Base-by-base conservation (phyloP, 2,113 vertebrate genomes). In the Lethenteron reissneri region DNA sequence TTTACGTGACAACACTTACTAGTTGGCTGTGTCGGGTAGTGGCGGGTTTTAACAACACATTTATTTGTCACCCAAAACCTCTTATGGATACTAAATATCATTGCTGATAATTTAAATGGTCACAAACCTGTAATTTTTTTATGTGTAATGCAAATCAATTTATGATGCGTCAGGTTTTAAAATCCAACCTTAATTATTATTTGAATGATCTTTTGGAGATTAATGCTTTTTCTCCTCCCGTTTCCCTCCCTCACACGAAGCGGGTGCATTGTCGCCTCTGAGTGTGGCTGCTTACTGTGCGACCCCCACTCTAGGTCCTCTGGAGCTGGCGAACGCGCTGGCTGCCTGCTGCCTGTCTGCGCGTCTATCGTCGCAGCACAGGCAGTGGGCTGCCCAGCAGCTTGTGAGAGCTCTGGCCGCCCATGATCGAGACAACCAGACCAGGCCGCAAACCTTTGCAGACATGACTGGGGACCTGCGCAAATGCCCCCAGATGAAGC, bases 361-460 rank as follows among this genome's bases (percentile, higher is more conserved):
- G 4, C 81, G 91, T 75, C 86, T 97, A 8, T 97, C 92, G 12
- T 97, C 94, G 0, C 91, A 96, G 78, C 94, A 97, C 74, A 87
- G 94, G 9, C 94, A 97, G 79, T 97, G 94, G 94, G 94, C 90
- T 4, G 88, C 92, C 9, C 94, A 97, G 81, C 94, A 97, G 77
- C 84, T 97, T 12, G 90, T 97, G 19, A 84, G 89, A 70, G 89
- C 92, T 5, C 84, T 97, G 25, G 94, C 94, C 1, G 92, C 94
- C 2, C 92, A 97, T 1, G 92, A 97, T 77, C 87, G 94, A 0
- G 92, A 97, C 80, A 92, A 91, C 83, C 92, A 95, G 74, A 86
- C 77, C 74, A 79, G 80, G 58, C 89, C 90, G 1, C 91, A 92
- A 79, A 97, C 91, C 58, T 87, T 92, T 0, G 92, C 91, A 0